Evolutionary conservation across 2,888 invertebrate species (phyloP).

Genomic region (Bedellia somnulentella): DNA sequence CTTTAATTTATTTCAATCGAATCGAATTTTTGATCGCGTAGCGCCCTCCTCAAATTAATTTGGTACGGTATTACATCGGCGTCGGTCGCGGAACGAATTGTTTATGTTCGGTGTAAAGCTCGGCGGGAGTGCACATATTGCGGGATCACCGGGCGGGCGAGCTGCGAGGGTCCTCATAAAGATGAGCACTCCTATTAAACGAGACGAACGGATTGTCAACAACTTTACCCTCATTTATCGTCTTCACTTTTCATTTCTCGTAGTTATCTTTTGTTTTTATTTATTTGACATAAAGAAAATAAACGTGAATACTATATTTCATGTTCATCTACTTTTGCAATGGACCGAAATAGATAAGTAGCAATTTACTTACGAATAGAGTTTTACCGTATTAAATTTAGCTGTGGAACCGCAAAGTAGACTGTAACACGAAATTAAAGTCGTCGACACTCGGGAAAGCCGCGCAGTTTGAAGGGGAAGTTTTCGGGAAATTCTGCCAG

Average conservation of each 20-base stretch:
- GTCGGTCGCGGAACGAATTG: constrained; percentile 44
- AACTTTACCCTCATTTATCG: constrained; percentile 12
- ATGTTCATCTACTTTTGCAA: too few relatives aligned
- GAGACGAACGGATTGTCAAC: constrained; percentile 34
- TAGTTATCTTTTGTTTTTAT: too few relatives aligned
- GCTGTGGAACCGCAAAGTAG: constrained; percentile 48
- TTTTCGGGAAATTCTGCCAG: constrained; percentile 53
- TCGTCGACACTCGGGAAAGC: constrained; percentile 56
- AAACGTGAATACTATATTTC: too few relatives aligned
- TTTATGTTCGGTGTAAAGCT: constrained; percentile 33
- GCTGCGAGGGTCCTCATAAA: constrained; percentile 20
- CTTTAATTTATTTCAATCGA: too few relatives aligned
- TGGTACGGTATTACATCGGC: constrained; percentile 31
- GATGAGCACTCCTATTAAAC: constrained; percentile 35
- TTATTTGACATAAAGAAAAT: too few relatives aligned
- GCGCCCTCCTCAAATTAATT: constrained; percentile 36
- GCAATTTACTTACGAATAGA: constrained; percentile 18
- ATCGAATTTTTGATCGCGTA: too few relatives aligned
- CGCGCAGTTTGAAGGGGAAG: constrained; percentile 50
- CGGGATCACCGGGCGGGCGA: constrained; percentile 13
- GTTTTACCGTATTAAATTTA: constrained; percentile 55
- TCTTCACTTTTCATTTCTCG: too few relatives aligned
- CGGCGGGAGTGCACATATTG: constrained; percentile 38
- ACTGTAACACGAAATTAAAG: constrained; percentile 60
- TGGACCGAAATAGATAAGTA: too few relatives aligned